Evolutionary conservation across 2,113 vertebrate species (phyloP).

Genomic region (Cebus imitator): DNA sequence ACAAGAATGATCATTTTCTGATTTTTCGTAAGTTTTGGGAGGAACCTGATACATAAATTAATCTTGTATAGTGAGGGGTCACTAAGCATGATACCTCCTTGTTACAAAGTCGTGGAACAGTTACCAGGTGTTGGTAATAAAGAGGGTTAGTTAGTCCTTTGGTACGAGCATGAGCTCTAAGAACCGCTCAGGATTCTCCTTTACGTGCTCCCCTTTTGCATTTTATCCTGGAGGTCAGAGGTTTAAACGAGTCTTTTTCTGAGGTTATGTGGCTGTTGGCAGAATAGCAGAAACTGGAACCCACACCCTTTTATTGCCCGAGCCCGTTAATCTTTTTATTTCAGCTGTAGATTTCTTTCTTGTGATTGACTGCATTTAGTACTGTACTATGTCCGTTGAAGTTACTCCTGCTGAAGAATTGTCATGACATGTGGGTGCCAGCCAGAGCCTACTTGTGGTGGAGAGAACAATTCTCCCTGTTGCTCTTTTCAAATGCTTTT

Average conservation of each 20-base stretch:
- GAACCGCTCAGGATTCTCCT: not conserved
- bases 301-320: not conserved
- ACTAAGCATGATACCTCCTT: not conserved
- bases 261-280: not conserved
- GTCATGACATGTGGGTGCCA: no score
- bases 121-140: not conserved
- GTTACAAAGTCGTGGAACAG: not conserved
- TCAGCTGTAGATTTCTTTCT: no score
- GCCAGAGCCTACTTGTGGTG: not conserved
- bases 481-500: not conserved
- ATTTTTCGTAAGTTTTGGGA: not conserved
- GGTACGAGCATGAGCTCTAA: not conserved
- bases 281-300: not conserved
- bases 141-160: not conserved
- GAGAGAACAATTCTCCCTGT: not conserved
- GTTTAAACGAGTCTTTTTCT: not conserved
- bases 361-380: rapidly evolving
- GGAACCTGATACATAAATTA: not conserved
- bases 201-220: not conserved
- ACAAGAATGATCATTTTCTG: not conserved
- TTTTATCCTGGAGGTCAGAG: not conserved
- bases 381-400: not conserved
- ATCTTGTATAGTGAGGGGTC: not conserved
- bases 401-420: not conserved
- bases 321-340: not conserved